Conservation (phyloP, 2,888 invertebrate genomes). For the Ormyrus labotus region DNA sequence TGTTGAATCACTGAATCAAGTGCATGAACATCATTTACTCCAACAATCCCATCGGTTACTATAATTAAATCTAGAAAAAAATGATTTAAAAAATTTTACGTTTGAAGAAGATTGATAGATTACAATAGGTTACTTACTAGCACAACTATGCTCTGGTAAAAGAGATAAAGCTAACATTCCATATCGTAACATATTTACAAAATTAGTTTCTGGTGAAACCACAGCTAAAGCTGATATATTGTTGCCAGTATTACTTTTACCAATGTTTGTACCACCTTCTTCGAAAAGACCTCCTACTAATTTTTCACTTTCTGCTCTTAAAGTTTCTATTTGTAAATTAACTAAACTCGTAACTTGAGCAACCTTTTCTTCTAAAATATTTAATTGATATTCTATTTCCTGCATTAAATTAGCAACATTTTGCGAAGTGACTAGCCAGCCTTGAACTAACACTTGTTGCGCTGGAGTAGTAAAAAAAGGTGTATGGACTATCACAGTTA, state of each 20-base stretch:
- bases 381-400: conserved; percentile 79
- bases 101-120: conserved; percentile 13
- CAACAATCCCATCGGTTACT: conserved; percentile 85
- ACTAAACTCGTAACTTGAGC: conserved; percentile 78
- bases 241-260: conserved; percentile 73
- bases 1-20: conserved; percentile 85
- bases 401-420: conserved; percentile 80
- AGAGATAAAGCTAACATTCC: conserved; percentile 86
- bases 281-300: conserved; percentile 79
- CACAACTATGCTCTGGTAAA: conserved; percentile 85
- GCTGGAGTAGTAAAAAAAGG: conserved; percentile 84
- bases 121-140: conserved; percentile 78
- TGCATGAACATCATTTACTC: conserved; percentile 83
- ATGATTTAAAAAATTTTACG: neutral
- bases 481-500: conserved; percentile 86
- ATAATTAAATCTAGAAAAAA: conserved; percentile 81
- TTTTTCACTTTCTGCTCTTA: conserved; percentile 77
- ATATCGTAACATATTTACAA: conserved; percentile 86
- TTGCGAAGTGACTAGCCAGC: conserved; percentile 80
- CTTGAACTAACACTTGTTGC: conserved; percentile 85
- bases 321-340: conserved; percentile 78
- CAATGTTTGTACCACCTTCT: conserved; percentile 72
- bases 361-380: conserved; percentile 80
- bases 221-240: conserved; percentile 77
- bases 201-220: conserved; percentile 83